Evolutionary conservation across 2,888 invertebrate species (phyloP), one percentile per base, ranked within the genome.

Genomic region (Myopa testacea): DNA sequence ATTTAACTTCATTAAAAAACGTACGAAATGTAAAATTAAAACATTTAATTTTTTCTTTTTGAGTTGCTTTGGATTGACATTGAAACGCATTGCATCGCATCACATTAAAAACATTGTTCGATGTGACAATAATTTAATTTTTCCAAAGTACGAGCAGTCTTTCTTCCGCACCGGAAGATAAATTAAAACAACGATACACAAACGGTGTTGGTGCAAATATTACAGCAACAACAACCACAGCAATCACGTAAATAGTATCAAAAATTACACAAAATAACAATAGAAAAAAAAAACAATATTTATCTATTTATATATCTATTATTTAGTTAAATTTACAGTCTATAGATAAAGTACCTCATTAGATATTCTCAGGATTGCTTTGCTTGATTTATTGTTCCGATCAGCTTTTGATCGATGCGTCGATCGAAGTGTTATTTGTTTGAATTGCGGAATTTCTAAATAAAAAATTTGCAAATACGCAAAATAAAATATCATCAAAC

Each of bases 131-230:
- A 8, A 65, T 34, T 12, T 26, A 34, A 65, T 65, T 65, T 65
- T 63, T 26, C 7, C 62, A 62, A 26, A 65, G 37, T 65, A 65
- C 38, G 12, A 12, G 45, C 7, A 8, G 45, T 45, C 16, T 45
- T 14, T 74, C 74, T 74, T 74, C 65, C 74, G 74, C 63, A 74
- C 63, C 74, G 63, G 74, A 74, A 63, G 65, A 45, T 65, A n/a
- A 16, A 16, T 3, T 16, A 45, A 50, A 16, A 55, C n/a, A 16
- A 55, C n/a, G 55, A 3, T n/a, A 3, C 16, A 8, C 10, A 55
- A 55, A 55, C 55, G n/a, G 5, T 12, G 55, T 55, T n/a, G 45
- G 10, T 45, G 45, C 10, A 6, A 10, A 45, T 45, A 10, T 8
- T 8, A 45, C 1, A 45, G 1, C 1, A 45, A 45, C 26, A 45